These are phyloP conservation scores for Sinonovacula constricta DNA, from an alignment of 1,140 invertebrate genomes.

Conservation along the genomic window DNA sequence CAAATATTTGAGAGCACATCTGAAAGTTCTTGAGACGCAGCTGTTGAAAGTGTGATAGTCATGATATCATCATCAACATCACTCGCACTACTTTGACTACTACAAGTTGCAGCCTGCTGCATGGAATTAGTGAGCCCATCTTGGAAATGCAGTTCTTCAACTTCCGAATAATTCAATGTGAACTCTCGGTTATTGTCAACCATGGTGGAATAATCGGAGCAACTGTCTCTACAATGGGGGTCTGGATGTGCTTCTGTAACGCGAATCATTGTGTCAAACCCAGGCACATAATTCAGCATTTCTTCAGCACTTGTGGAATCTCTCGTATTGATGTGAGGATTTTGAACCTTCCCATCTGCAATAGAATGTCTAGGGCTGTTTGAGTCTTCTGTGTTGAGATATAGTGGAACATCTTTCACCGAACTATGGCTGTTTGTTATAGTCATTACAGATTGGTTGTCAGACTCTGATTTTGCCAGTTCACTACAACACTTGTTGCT, in stretches of 20 bases:
- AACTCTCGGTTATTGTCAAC: constrained; percentile 21
- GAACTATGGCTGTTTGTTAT: neutral
- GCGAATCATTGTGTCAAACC: neutral
- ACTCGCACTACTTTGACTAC: neutral
- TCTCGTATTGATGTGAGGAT: too few relatives aligned
- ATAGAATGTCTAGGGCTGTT: neutral
- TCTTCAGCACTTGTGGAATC: neutral
- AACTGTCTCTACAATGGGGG: constrained; percentile 15
- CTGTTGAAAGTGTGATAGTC: constrained; percentile 18
- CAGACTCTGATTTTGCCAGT: too few relatives aligned
- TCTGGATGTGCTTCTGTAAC: neutral
- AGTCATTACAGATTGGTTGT: neutral
- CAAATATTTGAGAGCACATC: constrained; percentile 32
- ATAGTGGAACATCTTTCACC: neutral
- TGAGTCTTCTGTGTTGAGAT: too few relatives aligned
- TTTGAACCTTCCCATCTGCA: neutral
- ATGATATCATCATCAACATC: neutral
- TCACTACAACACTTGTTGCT: neutral
- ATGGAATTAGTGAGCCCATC: neutral
- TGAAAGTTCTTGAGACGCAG: constrained; percentile 20
- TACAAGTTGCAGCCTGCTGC: too few relatives aligned
- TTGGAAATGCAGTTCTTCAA: constrained; percentile 20
- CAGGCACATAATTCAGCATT: neutral
- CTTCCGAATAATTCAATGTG: constrained; percentile 12
- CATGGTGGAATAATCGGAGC: constrained; percentile 18